Base-by-base conservation (phyloP, 2,797 vertebrate species). In the Propithecus perrieri region DNA sequence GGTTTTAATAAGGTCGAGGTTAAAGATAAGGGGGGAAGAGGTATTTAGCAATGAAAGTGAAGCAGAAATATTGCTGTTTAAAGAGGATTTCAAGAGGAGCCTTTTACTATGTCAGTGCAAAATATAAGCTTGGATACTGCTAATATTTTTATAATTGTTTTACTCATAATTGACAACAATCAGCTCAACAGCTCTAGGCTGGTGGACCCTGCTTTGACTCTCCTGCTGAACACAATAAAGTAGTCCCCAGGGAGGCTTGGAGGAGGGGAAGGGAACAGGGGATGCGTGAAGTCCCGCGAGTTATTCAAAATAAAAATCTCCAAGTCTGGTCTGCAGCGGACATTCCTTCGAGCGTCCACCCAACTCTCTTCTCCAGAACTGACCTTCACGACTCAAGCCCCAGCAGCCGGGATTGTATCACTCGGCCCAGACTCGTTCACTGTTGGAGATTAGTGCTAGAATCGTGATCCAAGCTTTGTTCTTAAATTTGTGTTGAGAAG, bases 1-100 rank as follows among this genome's bases (percentile, higher is more conserved):
- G 67, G 80, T 94, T 96, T 96, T 96, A 94, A 97, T 97, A 85
- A 96, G 86, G 91, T 13, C 1, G 85, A 79, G 76, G 97, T 71
- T 95, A 95, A 85, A 95, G 92, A 96, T 92, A 94, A 75, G 85
- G 94, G 50, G 33, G 1, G 35, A 59, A 17, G 86, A 94, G 53
- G 20, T 38, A 83, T 92, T 96, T 84, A 96, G 78, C 75, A 46
- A 38, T 89, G 85, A 94, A 78, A 75, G n/a, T 41, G 80, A 80
- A 91, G 94, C 95, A 79, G 63, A 94, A 84, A 50, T 14, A 11
- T 8, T 69, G 48, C 33, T 86, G 71, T 71, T 87, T 75, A 53
- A 67, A 81, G 76, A 48, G 92, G 79, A 67, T 71, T 69, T 28
- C 4, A 4, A 14, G 55, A 50, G 59, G 2, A 63, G 75, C 38